Conservation (phyloP, 2,888 invertebrate species). For the Spilarctia lutea region DNA sequence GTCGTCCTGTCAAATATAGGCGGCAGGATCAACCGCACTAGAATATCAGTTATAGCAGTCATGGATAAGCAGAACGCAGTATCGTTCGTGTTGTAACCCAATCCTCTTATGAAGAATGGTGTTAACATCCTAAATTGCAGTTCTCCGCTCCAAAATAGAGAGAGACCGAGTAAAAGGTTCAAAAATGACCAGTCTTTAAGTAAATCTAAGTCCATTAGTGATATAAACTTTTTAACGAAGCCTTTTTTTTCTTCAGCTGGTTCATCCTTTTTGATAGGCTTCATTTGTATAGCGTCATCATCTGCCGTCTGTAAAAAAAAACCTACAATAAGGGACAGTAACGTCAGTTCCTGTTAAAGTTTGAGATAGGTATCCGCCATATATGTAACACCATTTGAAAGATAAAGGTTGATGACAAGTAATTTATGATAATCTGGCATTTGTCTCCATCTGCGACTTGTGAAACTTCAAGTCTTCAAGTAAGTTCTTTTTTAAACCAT, state of each 20-base stretch:
- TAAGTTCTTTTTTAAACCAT: no score
- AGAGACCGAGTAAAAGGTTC: conserved; percentile 90
- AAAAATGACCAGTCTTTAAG: conserved; percentile 91
- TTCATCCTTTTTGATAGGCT: conserved; percentile 74
- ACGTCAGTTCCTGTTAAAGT: no score
- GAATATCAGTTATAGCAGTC: conserved; percentile 91
- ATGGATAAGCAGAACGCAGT: conserved; percentile 91
- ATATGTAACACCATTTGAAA: no score
- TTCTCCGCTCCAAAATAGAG: conserved; percentile 91
- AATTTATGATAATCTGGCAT: no score
- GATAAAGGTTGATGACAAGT: no score
- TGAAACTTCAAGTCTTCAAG: no score
- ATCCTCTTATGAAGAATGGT: conserved; percentile 88
- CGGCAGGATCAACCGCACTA: conserved; percentile 90
- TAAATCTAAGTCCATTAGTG: conserved; percentile 90
- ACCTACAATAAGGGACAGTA: no score
- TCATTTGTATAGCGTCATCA: conserved; percentile 82
- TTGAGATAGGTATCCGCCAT: no score
- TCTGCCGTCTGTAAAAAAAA: conserved; percentile 75
- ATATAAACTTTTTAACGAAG: conserved; percentile 87
- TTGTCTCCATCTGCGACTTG: no score
- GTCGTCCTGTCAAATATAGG: conserved; percentile 90
- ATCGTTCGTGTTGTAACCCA: conserved; percentile 88
- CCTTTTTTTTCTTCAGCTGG: conserved; percentile 70
- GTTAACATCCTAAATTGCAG: conserved; percentile 92